A percentile compares a stretch with the other conserved stretches of the same genome.
phyloP scores from a whole-genome alignment of 2,797 vertebrate species.

The Mus spretus region DNA sequence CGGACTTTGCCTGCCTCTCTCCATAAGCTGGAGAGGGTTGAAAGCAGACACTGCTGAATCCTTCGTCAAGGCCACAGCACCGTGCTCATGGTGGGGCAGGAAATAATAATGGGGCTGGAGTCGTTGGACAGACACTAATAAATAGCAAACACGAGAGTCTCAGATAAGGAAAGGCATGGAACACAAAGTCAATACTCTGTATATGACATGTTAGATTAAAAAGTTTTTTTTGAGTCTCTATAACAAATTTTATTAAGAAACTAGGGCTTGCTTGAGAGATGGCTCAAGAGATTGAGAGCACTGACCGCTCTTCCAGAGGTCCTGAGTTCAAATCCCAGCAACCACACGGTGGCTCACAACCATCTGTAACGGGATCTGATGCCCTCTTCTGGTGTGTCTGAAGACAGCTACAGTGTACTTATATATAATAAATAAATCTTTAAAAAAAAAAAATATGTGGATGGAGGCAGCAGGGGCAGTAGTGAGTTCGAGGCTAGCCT shows the following conservation, averaged over 20 bases:
- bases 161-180: neutral
- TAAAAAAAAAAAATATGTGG: neutral
- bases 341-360: no score
- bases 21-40: neutral
- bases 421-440: no score
- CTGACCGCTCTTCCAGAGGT: no score
- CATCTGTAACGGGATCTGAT: no score
- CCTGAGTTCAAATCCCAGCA: no score
- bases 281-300: no score
- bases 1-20: neutral
- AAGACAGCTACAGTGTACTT: no score
- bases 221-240: conserved; percentile 11
- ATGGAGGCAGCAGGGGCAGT: neutral
- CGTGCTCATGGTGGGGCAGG: neutral
- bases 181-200: neutral
- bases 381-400: no score
- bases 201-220: conserved; percentile 29
- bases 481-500: neutral
- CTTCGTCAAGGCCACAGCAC: neutral
- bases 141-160: neutral
- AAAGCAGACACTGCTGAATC: neutral
- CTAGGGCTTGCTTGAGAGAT: no score
- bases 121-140: neutral
- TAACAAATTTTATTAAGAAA: conserved; percentile 36
- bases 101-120: neutral